These are phyloP conservation scores for Ochropleura leucogaster DNA, from an alignment of 2,888 invertebrate genomes.

Conservation along the genomic window DNA sequence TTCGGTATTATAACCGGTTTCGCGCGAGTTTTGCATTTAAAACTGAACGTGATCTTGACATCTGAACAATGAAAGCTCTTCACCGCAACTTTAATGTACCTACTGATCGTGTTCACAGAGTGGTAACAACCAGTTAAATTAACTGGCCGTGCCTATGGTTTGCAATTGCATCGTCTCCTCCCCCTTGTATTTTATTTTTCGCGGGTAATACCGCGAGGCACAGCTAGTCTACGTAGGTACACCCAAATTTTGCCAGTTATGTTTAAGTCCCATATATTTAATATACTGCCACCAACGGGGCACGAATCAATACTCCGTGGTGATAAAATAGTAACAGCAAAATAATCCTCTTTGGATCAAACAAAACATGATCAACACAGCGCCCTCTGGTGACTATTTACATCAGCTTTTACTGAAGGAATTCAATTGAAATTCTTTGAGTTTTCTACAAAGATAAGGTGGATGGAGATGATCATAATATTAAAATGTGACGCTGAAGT, in stretches of 20 bases:
- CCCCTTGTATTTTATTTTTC: no score
- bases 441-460: neutral
- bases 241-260: no score
- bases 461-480: neutral
- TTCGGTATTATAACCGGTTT: neutral
- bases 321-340: neutral
- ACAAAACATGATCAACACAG: constrained; percentile 16
- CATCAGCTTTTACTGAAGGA: constrained; percentile 2
- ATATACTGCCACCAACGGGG: no score
- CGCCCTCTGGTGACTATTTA: neutral
- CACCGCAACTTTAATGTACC: no score
- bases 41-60: neutral
- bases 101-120: no score
- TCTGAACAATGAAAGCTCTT: neutral
- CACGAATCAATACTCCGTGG: no score
- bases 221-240: no score
- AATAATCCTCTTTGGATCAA: neutral
- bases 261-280: no score
- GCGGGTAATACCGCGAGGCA: no score
- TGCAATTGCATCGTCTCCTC: no score
- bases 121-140: no score
- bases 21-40: neutral
- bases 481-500: constrained; percentile 23
- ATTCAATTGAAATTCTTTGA: constrained; percentile 56
- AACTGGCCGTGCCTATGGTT: no score